Evolutionary conservation across 2,888 invertebrate genomes (phyloP).

Genomic region (Drosophila flavopinicola): DNA sequence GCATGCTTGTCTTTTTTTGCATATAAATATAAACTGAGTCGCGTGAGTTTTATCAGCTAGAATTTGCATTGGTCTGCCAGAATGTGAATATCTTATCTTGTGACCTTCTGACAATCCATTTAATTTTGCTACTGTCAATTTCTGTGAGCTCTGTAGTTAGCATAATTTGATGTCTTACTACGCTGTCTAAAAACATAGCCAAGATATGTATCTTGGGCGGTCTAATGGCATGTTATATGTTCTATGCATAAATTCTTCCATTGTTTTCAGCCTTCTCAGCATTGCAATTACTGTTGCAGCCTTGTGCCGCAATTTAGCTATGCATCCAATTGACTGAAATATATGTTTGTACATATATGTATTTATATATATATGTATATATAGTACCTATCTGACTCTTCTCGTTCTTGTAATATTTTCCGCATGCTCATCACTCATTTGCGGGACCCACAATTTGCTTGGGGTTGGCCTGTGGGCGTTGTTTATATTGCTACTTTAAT

Average conservation of each 20-base stretch:
- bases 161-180: constrained; percentile 71
- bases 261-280: constrained; percentile 19
- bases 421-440: constrained; percentile 44
- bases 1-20: constrained; percentile 43
- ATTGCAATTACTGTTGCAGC: constrained; percentile 11
- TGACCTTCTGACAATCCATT: constrained; percentile 40
- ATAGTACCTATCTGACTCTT: constrained; percentile 1
- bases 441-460: constrained; percentile 28
- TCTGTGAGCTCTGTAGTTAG: constrained; percentile 22
- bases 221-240: constrained; percentile 67
- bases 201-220: constrained; percentile 66
- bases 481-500: constrained; percentile 4
- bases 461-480: constrained; percentile 25
- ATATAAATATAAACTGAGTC: constrained; percentile 43
- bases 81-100: constrained; percentile 7
- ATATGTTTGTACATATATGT: constrained; percentile 1
- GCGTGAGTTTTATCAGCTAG: constrained; percentile 17
- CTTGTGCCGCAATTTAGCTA: constrained; percentile 54
- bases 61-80: constrained; percentile 26
- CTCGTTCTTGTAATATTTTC: constrained; percentile 2
- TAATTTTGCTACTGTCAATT: constrained; percentile 48
- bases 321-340: constrained; percentile 34
- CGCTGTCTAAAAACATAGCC: neutral
- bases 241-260: constrained; percentile 39
- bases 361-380: constrained; percentile 4